Conservation (phyloP, 2,797 vertebrate genomes). For the Stomatorhinus walkeri region DNA sequence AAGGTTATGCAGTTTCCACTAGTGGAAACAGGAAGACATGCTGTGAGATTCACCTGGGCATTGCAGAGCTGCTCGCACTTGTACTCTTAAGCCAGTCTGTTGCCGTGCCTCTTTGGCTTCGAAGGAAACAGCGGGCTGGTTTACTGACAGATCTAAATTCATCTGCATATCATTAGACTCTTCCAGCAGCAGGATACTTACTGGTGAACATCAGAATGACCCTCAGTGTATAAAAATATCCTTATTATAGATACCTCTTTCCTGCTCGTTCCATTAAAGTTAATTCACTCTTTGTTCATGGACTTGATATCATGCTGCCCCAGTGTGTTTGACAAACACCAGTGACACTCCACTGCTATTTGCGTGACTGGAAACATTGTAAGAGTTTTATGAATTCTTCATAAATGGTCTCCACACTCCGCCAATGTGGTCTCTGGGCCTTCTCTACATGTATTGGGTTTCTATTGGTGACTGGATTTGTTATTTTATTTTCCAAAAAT, state of each 20-base stretch:
- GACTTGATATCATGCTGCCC: not conserved
- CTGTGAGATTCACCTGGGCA: not conserved
- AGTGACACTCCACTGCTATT: not conserved
- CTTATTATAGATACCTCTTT: not conserved
- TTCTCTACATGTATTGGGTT: conserved; percentile 22
- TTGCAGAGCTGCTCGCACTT: no score
- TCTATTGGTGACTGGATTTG: conserved; percentile 28
- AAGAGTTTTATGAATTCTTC: conserved; percentile 32
- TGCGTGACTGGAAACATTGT: conserved; percentile 18
- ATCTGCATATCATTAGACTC: not conserved
- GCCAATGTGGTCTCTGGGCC: conserved; percentile 22
- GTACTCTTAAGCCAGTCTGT: not conserved
- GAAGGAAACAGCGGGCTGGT: not conserved
- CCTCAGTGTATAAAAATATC: not conserved
- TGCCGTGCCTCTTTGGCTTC: not conserved
- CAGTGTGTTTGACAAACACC: not conserved
- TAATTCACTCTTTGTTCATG: not conserved
- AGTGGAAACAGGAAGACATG: not conserved
- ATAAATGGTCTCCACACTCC: conserved; percentile 29
- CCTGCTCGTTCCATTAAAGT: not conserved
- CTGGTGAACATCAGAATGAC: not conserved
- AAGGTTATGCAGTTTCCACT: not conserved
- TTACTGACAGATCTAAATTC: not conserved
- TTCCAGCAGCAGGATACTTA: not conserved
- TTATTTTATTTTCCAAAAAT: conserved; percentile 35